Evolutionary conservation across 2,797 vertebrate species (phyloP).

Genomic region (Characodon lateralis): DNA sequence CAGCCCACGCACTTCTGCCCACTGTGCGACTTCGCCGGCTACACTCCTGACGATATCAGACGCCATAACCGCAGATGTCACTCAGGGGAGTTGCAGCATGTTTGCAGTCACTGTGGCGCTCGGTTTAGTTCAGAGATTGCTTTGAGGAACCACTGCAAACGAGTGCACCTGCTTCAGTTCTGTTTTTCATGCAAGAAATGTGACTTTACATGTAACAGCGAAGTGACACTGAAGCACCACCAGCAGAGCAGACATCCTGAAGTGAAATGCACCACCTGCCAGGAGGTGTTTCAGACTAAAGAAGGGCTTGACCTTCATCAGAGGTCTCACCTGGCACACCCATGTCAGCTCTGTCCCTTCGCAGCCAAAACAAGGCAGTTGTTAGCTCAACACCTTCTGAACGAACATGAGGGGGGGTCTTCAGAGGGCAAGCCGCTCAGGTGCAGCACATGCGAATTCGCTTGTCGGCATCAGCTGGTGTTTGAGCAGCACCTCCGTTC

Average conservation of each 20-base stretch:
- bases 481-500: slow-evolving; percentile 93
- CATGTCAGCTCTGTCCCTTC: slow-evolving; percentile 87
- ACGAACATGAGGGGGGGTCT: slow-evolving; percentile 82
- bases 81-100: slow-evolving; percentile 80
- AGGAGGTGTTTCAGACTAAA: slow-evolving; percentile 77
- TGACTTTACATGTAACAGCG: slow-evolving; percentile 80
- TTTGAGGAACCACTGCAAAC: slow-evolving; percentile 89
- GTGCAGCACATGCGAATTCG: slow-evolving; percentile 88
- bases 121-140: slow-evolving; percentile 90
- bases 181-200: slow-evolving; percentile 77
- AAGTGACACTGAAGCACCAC: slow-evolving; percentile 82
- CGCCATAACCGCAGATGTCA: slow-evolving; percentile 92
- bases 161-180: slow-evolving; percentile 80
- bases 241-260: slow-evolving; percentile 83
- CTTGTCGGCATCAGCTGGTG: slow-evolving; percentile 89
- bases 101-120: slow-evolving; percentile 85
- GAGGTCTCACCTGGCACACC: slow-evolving; percentile 83
- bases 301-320: slow-evolving; percentile 82
- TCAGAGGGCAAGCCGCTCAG: slow-evolving; percentile 77
- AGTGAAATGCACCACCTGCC: slow-evolving; percentile 81
- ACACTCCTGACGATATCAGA: slow-evolving; percentile 87
- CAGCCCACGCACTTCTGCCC: slow-evolving; percentile 89
- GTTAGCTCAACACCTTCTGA: slow-evolving; percentile 87
- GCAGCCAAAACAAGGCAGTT: slow-evolving; percentile 86
- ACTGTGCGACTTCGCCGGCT: slow-evolving; percentile 91